Conservation (phyloP, 1,140 invertebrate species). For the Magallana gigas region DNA sequence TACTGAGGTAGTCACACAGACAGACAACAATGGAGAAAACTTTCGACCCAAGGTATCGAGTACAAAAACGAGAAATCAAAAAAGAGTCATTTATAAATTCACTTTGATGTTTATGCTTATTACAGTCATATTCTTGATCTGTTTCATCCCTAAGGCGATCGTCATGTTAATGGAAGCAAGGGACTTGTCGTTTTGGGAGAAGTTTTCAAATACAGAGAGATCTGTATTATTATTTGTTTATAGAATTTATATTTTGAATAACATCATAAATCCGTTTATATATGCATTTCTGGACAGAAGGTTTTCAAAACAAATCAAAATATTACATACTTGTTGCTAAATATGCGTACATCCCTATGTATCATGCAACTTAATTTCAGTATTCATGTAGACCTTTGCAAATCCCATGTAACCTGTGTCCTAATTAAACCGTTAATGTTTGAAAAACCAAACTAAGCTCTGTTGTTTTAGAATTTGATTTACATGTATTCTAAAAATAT, state of each 20-base stretch:
- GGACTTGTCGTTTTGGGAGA: slow-evolving; percentile 43
- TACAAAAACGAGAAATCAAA: background rate
- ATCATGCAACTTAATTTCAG: background rate
- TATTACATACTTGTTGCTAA: no score
- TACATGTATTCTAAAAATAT: no score
- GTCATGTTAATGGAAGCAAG: slow-evolving; percentile 18
- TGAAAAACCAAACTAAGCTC: no score
- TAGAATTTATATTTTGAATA: background rate
- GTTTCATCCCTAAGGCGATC: slow-evolving; percentile 48
- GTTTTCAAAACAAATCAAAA: no score
- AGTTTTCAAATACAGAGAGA: background rate
- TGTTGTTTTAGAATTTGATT: no score
- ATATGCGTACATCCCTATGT: no score
- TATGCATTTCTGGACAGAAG: no score
- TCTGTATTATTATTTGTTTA: background rate
- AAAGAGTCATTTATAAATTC: slow-evolving; percentile 42
- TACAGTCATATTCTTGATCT: background rate
- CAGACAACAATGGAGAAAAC: background rate
- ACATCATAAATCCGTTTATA: no score
- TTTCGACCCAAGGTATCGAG: background rate
- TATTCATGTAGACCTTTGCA: slow-evolving; percentile 39
- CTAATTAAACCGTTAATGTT: no score
- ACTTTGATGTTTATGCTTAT: slow-evolving; percentile 49
- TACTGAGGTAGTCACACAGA: background rate
- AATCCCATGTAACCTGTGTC: background rate